Percentiles rank a stretch among this genome's conserved stretches.
Evolutionary conservation across 2,797 vertebrate genomes (phyloP).

Genomic region (Sebastes vulpes): DNA sequence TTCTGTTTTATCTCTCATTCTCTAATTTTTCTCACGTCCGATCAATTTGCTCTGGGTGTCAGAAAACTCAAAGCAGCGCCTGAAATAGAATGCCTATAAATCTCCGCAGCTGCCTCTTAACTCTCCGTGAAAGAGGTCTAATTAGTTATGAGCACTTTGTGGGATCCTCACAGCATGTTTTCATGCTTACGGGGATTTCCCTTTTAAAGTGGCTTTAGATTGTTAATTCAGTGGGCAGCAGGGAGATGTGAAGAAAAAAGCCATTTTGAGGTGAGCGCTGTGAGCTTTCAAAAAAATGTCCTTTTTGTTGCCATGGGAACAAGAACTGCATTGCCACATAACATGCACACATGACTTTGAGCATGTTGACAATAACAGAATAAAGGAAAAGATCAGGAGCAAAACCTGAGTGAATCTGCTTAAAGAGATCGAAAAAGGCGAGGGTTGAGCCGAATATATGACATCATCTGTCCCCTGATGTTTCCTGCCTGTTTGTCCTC

Average conservation of each 20-base stretch:
- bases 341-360: not conserved
- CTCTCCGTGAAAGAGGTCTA: not conserved
- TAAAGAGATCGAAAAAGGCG: not conserved
- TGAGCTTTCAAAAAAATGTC: not conserved
- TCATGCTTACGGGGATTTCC: not conserved
- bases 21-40: not conserved
- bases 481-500: not conserved
- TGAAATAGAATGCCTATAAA: not conserved
- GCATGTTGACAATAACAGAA: not conserved
- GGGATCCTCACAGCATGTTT: not conserved
- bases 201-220: constrained; percentile 2
- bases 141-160: not conserved
- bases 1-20: not conserved
- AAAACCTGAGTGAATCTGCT: not conserved
- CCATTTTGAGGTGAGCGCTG: not conserved
- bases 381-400: not conserved
- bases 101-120: not conserved
- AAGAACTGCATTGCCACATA: not conserved
- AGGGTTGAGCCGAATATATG: not conserved
- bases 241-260: not conserved
- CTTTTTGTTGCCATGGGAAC: constrained; percentile 39
- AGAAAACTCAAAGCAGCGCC: not conserved
- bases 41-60: constrained; percentile 2
- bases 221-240: not conserved
- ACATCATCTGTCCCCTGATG: not conserved